Evolutionary conservation across 2,797 vertebrate species (phyloP).

Genomic region (Protosalanx chinensis): DNA sequence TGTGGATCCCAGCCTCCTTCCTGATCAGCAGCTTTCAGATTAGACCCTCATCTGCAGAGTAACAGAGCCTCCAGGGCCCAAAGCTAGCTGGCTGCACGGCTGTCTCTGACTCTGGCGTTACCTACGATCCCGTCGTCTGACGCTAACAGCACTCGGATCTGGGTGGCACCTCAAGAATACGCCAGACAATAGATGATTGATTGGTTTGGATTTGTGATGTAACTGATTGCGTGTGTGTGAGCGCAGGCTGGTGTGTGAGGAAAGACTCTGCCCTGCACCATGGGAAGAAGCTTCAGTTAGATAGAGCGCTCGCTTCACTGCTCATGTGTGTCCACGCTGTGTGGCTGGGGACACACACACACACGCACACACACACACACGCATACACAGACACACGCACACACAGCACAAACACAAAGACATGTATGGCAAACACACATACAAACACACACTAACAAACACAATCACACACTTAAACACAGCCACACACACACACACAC

Average conservation of each 20-base stretch:
- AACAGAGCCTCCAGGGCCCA: background rate
- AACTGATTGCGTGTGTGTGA: background rate
- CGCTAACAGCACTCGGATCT: background rate
- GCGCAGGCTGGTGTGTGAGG: background rate
- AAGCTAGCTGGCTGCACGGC: background rate
- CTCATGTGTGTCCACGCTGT: slow-evolving; percentile 61
- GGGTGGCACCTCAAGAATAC: background rate
- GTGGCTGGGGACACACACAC: slow-evolving; percentile 35
- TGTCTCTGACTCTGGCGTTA: background rate
- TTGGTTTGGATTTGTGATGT: background rate
- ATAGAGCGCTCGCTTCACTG: slow-evolving; percentile 65
- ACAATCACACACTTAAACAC: slow-evolving; percentile 31
- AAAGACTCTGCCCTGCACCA: slow-evolving; percentile 21
- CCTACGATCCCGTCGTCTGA: background rate
- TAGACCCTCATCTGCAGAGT: too few species aligned
- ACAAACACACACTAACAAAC: slow-evolving; percentile 7
- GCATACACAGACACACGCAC: slow-evolving; percentile 20
- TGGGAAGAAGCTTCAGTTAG: slow-evolving; percentile 59
- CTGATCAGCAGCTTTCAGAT: too few species aligned
- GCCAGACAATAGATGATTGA: slow-evolving; percentile 1
- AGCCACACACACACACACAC: slow-evolving; percentile 23
- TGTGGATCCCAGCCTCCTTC: too few species aligned
- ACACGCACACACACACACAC: slow-evolving; percentile 41
- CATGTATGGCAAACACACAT: background rate
- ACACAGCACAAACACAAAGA: slow-evolving; percentile 5